These are phyloP conservation scores for Malurus leucopterus DNA, from an alignment of 2,797 vertebrate species.

Conservation along the genomic window DNA sequence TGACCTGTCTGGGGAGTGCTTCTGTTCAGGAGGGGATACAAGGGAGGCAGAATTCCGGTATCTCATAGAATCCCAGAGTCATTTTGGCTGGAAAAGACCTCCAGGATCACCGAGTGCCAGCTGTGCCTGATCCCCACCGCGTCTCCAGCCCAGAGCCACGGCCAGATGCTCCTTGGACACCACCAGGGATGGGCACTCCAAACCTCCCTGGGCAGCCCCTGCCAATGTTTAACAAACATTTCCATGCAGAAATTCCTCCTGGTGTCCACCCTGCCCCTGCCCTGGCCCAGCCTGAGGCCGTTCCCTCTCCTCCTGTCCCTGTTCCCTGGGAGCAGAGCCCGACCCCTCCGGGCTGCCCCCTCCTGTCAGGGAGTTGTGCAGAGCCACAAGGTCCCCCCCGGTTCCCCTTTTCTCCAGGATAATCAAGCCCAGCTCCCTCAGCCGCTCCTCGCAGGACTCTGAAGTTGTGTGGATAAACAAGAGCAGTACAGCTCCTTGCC, in stretches of 20 bases:
- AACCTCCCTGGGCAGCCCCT: background rate
- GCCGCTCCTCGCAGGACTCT: background rate
- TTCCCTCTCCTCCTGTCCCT: background rate
- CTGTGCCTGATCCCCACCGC: background rate
- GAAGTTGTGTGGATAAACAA: background rate
- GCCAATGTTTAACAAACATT: rapidly evolving
- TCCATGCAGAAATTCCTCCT: rapidly evolving
- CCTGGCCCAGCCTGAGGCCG: background rate
- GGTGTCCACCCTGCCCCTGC: rapidly evolving
- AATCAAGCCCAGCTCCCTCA: background rate
- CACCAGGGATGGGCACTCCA: background rate
- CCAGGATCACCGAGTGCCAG: rapidly evolving
- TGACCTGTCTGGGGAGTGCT: background rate
- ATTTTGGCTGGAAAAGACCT: background rate
- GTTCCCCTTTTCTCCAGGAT: background rate
- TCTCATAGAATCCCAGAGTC: background rate
- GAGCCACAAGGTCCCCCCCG: background rate
- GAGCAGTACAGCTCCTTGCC: background rate
- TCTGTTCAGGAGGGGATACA: rapidly evolving
- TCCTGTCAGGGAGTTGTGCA: background rate
- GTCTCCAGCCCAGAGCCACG: background rate
- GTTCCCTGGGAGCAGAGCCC: background rate
- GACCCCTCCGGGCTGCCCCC: background rate
- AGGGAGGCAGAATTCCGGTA: rapidly evolving
- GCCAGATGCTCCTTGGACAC: rapidly evolving